Conservation (phyloP, 2,113 vertebrate genomes). For the Pygoscelis adeliae region DNA sequence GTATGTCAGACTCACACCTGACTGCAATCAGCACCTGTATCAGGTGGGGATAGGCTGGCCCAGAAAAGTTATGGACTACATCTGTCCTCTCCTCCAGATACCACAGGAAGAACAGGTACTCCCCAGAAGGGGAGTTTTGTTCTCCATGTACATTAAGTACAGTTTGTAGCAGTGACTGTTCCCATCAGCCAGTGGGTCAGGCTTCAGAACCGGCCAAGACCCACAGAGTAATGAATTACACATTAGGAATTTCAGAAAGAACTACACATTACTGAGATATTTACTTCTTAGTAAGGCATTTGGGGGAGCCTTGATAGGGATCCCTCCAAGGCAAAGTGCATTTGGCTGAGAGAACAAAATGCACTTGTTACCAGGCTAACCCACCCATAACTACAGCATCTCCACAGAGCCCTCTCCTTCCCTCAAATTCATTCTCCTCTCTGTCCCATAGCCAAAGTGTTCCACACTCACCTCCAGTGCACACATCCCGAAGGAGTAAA, state of each 20-base stretch:
- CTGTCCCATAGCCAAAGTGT: background rate
- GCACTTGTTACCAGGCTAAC: background rate
- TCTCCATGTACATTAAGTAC: background rate
- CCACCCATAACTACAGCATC: background rate
- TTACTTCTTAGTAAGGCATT: background rate
- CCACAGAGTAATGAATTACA: background rate
- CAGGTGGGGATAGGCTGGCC: background rate
- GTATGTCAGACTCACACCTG: accelerated
- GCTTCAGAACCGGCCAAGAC: background rate
- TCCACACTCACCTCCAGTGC: constrained; percentile 91
- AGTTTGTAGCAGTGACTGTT: background rate
- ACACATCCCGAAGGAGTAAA: constrained; percentile 99
- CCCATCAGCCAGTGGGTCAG: background rate
- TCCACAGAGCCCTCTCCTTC: background rate
- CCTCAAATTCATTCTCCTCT: background rate
- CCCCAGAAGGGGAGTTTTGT: background rate
- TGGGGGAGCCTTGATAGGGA: background rate
- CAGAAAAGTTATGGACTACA: background rate
- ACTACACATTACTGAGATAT: background rate
- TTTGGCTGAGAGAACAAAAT: background rate
- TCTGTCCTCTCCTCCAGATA: background rate
- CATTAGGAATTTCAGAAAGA: background rate
- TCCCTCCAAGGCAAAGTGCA: background rate
- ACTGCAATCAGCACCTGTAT: background rate
- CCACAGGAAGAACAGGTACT: background rate